A percentile compares a stretch with the other conserved stretches of the same genome.
Evolutionary conservation across 1,140 invertebrate genomes (phyloP).

Genomic region (Rhynchophorus ferrugineus): DNA sequence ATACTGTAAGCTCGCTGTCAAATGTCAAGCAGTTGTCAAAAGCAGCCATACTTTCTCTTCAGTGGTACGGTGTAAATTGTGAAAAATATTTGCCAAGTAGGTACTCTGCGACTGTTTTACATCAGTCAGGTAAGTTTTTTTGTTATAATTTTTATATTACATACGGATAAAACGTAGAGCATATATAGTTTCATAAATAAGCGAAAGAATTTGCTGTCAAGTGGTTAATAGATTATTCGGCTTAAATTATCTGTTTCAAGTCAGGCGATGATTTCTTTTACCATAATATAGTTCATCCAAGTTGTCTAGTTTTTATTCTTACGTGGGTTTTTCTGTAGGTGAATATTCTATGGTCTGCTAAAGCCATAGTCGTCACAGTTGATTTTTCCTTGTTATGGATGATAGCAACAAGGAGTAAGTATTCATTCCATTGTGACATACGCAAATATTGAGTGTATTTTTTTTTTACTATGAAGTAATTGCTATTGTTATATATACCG

Average conservation of each 20-base stretch:
- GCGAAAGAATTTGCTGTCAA: neutral
- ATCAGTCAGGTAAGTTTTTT: slow-evolving; percentile 14
- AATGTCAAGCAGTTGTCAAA: slow-evolving; percentile 11
- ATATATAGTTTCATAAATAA: neutral
- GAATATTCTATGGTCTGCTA: slow-evolving; percentile 14
- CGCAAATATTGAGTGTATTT: slow-evolving; percentile 3
- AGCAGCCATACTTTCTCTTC: slow-evolving; percentile 15
- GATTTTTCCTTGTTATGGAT: slow-evolving; percentile 18
- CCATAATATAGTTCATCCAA: no score
- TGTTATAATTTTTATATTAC: neutral
- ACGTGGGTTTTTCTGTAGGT: slow-evolving; percentile 13
- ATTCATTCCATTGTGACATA: slow-evolving; percentile 4
- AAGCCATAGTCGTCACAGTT: neutral
- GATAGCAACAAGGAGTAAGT: slow-evolving; percentile 21
- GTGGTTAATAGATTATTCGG: neutral
- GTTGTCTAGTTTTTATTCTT: no score
- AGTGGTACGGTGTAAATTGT: slow-evolving; percentile 10
- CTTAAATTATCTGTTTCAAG: no score
- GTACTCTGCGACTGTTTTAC: neutral
- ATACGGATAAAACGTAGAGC: neutral
- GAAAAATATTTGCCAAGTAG: slow-evolving; percentile 1
- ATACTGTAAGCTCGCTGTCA: neutral
- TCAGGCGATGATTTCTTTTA: no score
- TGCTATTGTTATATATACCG: slow-evolving; percentile 8
- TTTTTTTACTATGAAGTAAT: neutral